Evolutionary conservation across 37 sponge, comb jelly and placozoan species (phyloP), one percentile per base, ranked within the genome.

Genomic region (Halichondria panicea): DNA sequence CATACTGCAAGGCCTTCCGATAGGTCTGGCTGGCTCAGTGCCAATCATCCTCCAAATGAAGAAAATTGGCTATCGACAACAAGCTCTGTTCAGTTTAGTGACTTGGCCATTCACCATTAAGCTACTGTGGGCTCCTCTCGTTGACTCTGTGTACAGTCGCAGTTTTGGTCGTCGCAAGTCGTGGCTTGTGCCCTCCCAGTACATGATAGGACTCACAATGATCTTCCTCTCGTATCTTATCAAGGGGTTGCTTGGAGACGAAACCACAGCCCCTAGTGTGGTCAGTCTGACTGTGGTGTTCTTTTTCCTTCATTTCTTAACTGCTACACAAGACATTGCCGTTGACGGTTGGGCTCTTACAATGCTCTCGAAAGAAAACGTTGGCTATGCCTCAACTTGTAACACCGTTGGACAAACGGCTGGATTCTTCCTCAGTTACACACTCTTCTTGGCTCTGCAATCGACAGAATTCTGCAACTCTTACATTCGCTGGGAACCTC

Each of bases 341-440:
- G 98, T 97, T 34, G 98, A 97, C 58, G 98, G 98, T 27, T 97
- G 98, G 98, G 98, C 98, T 0, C 80, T 97, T 37, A 93, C 93
- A 19, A 95, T 98, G 87, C 88, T 98, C 40, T 89, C 91, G 6
- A 66, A 56, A 24, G 79, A 88, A 22, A 88, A 90, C 46, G 89
- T 98, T 18, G 99, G 99, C 43, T 88, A 88, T 55, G 89, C 93
- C 6, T 92, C 91, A 43, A 98, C 99, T 35, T 95, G 99, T 68
- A 95, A 98, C 72, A 81, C 93, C 25, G 93, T 95, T 25, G 99
- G 99, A 0, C 95, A 98, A 70, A 98, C 96, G 11, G 74, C 79
- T n/a, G 99, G 99, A 0, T 94, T 75, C 76, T 97, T 97, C 67
- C 67, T 97, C 15, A 94, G 91, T 33, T 92, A 90, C 82, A 89